Evolutionary conservation across 2,113 vertebrate species (phyloP).

Genomic region (Corythaixoides concolor): DNA sequence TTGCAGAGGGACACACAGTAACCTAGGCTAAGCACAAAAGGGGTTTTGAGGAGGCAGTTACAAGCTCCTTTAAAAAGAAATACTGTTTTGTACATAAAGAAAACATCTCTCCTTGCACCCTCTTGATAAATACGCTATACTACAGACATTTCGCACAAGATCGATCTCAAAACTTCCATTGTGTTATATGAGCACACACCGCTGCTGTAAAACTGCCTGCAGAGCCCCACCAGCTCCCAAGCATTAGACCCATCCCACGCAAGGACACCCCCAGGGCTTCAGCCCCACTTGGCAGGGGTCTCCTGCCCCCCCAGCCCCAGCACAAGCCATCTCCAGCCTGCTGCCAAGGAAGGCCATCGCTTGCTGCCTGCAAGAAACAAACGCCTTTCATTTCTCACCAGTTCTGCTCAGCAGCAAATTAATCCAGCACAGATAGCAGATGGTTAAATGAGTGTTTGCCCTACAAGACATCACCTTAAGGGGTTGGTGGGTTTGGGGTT

Average conservation of each 20-base stretch:
- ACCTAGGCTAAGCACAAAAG: background rate
- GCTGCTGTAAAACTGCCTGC: background rate
- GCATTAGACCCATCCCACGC: background rate
- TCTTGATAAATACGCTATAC: background rate
- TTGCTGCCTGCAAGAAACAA: background rate
- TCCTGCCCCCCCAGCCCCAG: background rate
- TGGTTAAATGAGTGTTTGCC: background rate
- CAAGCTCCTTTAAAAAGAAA: background rate
- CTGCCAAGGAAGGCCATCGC: background rate
- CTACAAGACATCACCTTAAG: background rate
- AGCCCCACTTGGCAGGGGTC: rapidly evolving
- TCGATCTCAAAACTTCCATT: background rate
- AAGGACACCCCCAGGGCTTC: background rate
- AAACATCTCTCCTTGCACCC: background rate
- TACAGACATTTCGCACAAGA: background rate
- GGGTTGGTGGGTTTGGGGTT: background rate
- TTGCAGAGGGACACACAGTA: conserved; percentile 79
- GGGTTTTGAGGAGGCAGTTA: background rate
- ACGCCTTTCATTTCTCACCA: background rate
- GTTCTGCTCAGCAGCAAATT: background rate
- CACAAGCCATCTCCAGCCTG: background rate
- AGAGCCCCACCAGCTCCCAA: background rate
- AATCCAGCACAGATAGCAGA: background rate
- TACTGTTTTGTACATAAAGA: background rate
- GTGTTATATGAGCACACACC: rapidly evolving